Conservation (phyloP, 2,888 invertebrate genomes). For the Dryobota labecula region DNA sequence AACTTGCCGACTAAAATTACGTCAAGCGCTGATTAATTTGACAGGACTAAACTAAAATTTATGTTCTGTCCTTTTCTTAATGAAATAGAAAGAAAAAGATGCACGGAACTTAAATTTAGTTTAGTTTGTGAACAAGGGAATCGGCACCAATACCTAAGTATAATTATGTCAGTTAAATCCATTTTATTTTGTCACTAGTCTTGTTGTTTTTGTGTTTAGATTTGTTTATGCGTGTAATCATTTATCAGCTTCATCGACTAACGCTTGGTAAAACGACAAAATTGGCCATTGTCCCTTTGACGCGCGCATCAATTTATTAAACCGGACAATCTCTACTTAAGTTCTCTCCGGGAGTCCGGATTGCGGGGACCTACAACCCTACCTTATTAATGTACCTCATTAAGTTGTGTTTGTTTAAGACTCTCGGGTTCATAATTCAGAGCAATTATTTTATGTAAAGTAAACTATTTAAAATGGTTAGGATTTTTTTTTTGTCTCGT, state of each 20-base stretch:
- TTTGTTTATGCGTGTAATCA: slow-evolving; percentile 38
- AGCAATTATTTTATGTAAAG: slow-evolving; percentile 39
- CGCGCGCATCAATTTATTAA: slow-evolving; percentile 56
- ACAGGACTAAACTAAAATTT: too few relatives aligned
- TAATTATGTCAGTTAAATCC: not conserved
- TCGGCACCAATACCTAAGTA: too few relatives aligned
- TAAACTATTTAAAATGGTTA: slow-evolving; percentile 38
- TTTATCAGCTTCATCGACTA: slow-evolving; percentile 41
- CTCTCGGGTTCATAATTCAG: slow-evolving; percentile 42
- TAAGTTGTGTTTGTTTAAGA: slow-evolving; percentile 67
- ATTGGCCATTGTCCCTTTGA: slow-evolving; percentile 54
- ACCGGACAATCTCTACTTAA: slow-evolving; percentile 58
- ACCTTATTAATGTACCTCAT: slow-evolving; percentile 66
- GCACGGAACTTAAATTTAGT: too few relatives aligned
- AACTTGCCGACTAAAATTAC: too few relatives aligned
- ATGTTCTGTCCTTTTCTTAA: too few relatives aligned
- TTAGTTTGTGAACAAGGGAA: too few relatives aligned
- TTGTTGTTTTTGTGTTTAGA: slow-evolving; percentile 18
- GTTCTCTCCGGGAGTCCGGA: slow-evolving; percentile 49
- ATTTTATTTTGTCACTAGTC: not conserved
- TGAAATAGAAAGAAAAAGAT: too few relatives aligned
- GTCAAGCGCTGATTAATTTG: too few relatives aligned
- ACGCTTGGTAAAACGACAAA: slow-evolving; percentile 46
- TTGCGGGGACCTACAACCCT: slow-evolving; percentile 59
- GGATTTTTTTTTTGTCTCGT: slow-evolving; percentile 7